Base-by-base conservation (phyloP, 2,888 invertebrate species). In the Eupithecia subfuscata region DNA sequence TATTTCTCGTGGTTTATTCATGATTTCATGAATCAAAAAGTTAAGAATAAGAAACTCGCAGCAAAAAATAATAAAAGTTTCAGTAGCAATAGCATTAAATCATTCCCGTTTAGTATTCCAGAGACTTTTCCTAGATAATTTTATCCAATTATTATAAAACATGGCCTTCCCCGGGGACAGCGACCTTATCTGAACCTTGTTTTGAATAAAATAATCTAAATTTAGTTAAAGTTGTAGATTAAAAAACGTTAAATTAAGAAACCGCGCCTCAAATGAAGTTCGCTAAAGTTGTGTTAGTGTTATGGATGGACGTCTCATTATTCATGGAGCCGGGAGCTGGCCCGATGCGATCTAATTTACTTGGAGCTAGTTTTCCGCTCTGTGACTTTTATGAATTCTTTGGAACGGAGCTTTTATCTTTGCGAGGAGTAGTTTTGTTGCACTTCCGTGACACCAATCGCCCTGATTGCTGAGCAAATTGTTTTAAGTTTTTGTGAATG, bases 91-190 rank as follows among this genome's bases (percentile, higher is more conserved):
- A 30, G 56, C 74, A 77, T 64, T 70, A 77, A 78, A 77, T 73
- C 74, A 70, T 63, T 65, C 22, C 60, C 74, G 70, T 40, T 80
- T 78, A 76, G 76, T 79, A 81, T 81, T 81, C 81, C 34, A 40
- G 63, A 60, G 76, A 69, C 70, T 69, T 71, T 74, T 75, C 75
- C 70, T 75, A 77, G 79, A 78, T 78, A 75, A 81, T 80, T 80
- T 79, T 71, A 77, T 78, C 77, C 73, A 80, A 81, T 81, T 81
- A 79, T 78, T 77, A 75, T 77, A 77, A 78, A 78, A 80, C 78
- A 78, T 72, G 45, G 73, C 67, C 74, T 64, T 72, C 74, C 73
- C 75, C 6, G 56, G 56, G 70, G 70, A 65, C 60, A 48, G 14
- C 40, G 43, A 43, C 45, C 64, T 45, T 69, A 69, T 75, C 72